Base-by-base conservation (phyloP, 2,797 vertebrate genomes). In the Smutsia temminckii region DNA sequence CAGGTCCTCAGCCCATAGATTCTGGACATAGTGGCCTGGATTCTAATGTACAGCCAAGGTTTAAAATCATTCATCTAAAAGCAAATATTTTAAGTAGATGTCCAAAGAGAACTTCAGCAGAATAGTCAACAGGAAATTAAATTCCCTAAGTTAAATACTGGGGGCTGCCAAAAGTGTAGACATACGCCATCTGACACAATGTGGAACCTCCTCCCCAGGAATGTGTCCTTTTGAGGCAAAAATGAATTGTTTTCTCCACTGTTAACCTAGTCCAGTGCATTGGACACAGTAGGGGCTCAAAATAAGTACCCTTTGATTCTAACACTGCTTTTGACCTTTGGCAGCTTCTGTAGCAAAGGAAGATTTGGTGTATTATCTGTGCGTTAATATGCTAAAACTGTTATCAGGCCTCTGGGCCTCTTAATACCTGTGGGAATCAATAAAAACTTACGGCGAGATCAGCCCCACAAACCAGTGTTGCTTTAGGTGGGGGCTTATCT, bases 11-110 rank as follows among this genome's bases (percentile, higher is more conserved):
- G 66, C 27, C 27, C 71, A 92, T n/a, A 85, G 49, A 92, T 89
- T 93, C 75, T 96, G 86, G 68, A 91, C 68, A 57, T 12, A 74
- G 66, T 53, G 37, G 25, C 63, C 17, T 2, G 3, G 5, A 72
- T 61, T 66, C 59, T 57, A 61, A 79, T 1, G 16, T 14, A 78
- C 66, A 53, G 63, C 80, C 59, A 77, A 93, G 34, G 46, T 68
- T 95, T 84, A 88, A 91, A 81, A 90, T 83, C 23, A 86, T 57
- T 88, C 69, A 59, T 57, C 53, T 37, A 69, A 88, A 63, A 89
- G 46, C 53, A 94, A 94, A 86, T n/a, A 64, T 55, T 91, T 61
- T 37, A 75, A 46, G 55, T 27, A n/a, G 46, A 83, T 16, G 89
- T 95, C 34, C 72, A 68, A 78, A 84, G 34, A 86, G 63, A 81